Base-by-base conservation (phyloP, 2,888 invertebrate genomes). In the Anodontia alba region DNA sequence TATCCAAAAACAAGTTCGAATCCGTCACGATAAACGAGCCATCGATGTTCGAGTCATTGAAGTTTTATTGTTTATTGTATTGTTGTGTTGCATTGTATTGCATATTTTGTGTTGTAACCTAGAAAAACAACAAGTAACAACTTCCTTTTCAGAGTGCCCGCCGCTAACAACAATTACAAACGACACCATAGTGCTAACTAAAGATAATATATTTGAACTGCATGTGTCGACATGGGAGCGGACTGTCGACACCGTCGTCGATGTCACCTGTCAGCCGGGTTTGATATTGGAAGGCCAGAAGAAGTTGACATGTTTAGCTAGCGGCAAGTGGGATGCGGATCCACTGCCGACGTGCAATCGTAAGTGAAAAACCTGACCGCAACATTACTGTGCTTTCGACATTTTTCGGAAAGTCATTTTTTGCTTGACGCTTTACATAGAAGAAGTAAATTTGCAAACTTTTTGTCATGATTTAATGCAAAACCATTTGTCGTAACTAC, bases 111-210 rank as follows among this genome's bases (percentile, higher is more conserved):
- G n/a, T n/a, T n/a, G n/a, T n/a, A n/a, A n/a, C n/a, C n/a, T n/a
- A n/a, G n/a, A n/a, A n/a, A n/a, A n/a, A n/a, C n/a, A n/a, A n/a
- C n/a, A n/a, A n/a, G n/a, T n/a, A n/a, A n/a, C n/a, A n/a, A n/a
- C n/a, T 51, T n/a, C 20, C 8, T 51, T 57, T 51, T 36, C 33
- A 73, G 76, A 29, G 33, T 73, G 66, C 43, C 70, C 33, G 49
- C 26, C 73, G 23, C 62, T 75, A 42, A 68, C 69, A 29, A 67
- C 29, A 31, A 33, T 76, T 17, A 33, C 42, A 0, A 20, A 51
- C n/a, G 36, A 54, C 31, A 36, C 70, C 10, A 20, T 42, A 23
- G 1, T 69, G 10, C n/a, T 69, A 3, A 69, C 76, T 7, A n/a
- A 51, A 8, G 33, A 68, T 38, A n/a, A 36, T 7, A 15, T 70